A percentile compares a stretch with the other conserved stretches of the same genome.
Conservation (phyloP, 2,888 invertebrate genomes). For the Lasioglossum figueresi region DNA sequence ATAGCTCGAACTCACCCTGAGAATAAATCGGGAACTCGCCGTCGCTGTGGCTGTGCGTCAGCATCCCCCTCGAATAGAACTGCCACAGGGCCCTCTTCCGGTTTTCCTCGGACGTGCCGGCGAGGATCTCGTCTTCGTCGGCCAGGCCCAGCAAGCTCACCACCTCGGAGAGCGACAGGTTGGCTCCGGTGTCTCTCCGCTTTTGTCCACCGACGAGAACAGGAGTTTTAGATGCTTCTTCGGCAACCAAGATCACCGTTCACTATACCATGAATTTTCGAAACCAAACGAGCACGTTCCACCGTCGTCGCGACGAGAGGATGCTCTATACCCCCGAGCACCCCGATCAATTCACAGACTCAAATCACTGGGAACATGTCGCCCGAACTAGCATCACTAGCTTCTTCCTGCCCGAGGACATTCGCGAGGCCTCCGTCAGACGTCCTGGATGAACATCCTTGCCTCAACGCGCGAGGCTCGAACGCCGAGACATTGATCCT, state of each 20-base stretch:
- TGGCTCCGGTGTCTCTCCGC: constrained; percentile 55
- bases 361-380: constrained; percentile 36
- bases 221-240: not conserved
- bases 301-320: not conserved
- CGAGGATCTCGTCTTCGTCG: constrained; percentile 76
- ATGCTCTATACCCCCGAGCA: not conserved
- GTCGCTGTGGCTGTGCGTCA: constrained; percentile 94
- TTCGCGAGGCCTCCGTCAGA: not conserved
- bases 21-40: constrained; percentile 93
- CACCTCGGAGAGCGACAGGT: constrained; percentile 76
- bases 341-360: constrained; percentile 24
- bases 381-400: constrained; percentile 25
- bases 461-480: constrained; percentile 6
- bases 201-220: constrained; percentile 1
- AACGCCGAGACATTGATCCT: constrained; percentile 48
- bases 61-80: constrained; percentile 85
- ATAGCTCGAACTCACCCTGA: constrained; percentile 86
- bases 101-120: constrained; percentile 75
- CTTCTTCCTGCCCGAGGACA: constrained; percentile 1
- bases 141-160: constrained; percentile 76
- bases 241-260: not conserved
- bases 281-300: not conserved
- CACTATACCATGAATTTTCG: constrained; percentile 17
- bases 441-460: constrained; percentile 3
- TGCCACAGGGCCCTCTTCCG: constrained; percentile 77